These are phyloP conservation scores for Scortum barcoo DNA, from an alignment of 2,113 vertebrate species.

Conservation along the genomic window DNA sequence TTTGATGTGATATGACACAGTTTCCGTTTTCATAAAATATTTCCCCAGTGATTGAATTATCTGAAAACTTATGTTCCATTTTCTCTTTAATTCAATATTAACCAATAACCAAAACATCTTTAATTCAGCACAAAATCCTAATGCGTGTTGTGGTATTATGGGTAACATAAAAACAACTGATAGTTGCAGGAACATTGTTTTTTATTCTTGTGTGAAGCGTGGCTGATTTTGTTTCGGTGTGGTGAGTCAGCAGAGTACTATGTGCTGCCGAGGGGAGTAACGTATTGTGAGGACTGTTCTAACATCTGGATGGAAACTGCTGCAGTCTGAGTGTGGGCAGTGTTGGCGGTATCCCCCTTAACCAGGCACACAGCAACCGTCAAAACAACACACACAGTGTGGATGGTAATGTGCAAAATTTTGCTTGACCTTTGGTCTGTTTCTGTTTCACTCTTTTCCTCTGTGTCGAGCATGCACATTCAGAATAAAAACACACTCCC, in stretches of 20 bases:
- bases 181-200: conserved; percentile 15
- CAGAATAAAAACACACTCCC: conserved; percentile 62
- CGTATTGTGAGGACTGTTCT: background rate
- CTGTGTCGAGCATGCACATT: background rate
- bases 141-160: background rate
- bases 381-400: background rate
- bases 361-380: background rate
- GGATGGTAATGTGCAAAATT: background rate
- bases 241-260: conserved; percentile 11
- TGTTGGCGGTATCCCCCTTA: background rate
- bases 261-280: background rate
- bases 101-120: too few relatives aligned
- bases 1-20: background rate
- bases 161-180: background rate
- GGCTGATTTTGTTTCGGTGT: conserved; percentile 17
- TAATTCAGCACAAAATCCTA: background rate
- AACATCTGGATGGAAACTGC: background rate
- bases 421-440: background rate
- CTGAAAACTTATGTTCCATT: too few relatives aligned
- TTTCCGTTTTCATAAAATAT: background rate
- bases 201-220: background rate
- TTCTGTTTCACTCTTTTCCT: background rate
- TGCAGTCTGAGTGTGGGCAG: background rate
- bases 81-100: too few relatives aligned
- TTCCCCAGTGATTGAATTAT: too few relatives aligned